Conservation (phyloP, 2,113 vertebrate species). For the Sula dactylatra region DNA sequence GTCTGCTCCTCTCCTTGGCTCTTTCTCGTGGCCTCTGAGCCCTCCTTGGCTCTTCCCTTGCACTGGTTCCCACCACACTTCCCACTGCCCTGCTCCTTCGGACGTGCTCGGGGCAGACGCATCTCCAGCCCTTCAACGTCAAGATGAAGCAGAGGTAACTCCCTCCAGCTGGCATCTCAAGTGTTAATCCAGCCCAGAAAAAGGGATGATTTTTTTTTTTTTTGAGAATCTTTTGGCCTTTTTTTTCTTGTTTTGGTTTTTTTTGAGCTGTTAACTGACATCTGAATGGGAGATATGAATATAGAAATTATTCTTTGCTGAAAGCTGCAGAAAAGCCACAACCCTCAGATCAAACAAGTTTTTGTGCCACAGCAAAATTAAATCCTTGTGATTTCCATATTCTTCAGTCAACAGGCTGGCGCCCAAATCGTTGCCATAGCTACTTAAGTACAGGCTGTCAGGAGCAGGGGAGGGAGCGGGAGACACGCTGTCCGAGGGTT, state of each 20-base stretch:
- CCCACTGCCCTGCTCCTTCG: not conserved
- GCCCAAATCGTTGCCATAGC: conserved; percentile 46
- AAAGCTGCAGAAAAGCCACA: conserved; percentile 52
- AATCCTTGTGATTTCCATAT: conserved; percentile 55
- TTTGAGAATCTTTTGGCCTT: not conserved
- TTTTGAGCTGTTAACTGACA: not conserved
- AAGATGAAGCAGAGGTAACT: not conserved
- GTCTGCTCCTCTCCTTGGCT: not conserved
- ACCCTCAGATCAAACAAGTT: conserved; percentile 34
- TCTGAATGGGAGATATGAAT: conserved; percentile 8
- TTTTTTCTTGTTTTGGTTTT: not conserved
- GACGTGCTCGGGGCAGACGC: fast-evolving
- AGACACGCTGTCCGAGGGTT: conserved; percentile 16
- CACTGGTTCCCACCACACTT: not conserved
- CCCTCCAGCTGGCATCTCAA: not conserved
- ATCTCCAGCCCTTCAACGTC: not conserved
- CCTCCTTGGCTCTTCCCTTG: not conserved
- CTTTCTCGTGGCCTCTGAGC: not conserved
- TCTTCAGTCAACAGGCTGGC: conserved; percentile 31
- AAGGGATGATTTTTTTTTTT: not conserved
- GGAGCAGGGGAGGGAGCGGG: conserved; percentile 4
- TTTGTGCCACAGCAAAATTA: conserved; percentile 40
- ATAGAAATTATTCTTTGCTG: not conserved
- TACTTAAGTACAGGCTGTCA: conserved; percentile 26
- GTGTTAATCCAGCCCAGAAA: not conserved